Base-by-base conservation (phyloP, 2,113 vertebrate species). In the Apodemus speciosus region DNA sequence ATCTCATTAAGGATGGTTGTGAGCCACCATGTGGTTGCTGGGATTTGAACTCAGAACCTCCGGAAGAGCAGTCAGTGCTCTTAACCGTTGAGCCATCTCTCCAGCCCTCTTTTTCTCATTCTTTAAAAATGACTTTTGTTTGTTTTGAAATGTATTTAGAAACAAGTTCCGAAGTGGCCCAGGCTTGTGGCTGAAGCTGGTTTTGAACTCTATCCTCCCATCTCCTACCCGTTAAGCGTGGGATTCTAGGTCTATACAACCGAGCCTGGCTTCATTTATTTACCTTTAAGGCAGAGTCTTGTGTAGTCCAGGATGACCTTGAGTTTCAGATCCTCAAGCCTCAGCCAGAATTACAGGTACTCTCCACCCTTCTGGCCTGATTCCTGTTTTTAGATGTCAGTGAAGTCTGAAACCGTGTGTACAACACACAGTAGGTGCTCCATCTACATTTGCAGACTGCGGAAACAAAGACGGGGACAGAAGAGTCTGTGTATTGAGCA, bases 361-460 rank as follows among this genome's bases (percentile, higher is more conserved):
- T 8, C 60, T 13, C 38, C 8, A 1, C 58, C 58, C 58, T 32
- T 46, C 60, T 7, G 4, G 60, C 60, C 58, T 21, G 40, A 62
- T 32, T 64, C 62, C 32, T 66, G 16, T 46, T 35, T 49, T 21
- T 43, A 66, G 60, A 64, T 21, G 40, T 46, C 16, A 30, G 81
- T 46, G 40, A 14, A 43, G 40, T 46, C 46, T 84, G 81, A 64
- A 64, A 25, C 46, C 9, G 32, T 9, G 2, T 53, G 69, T 7
- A 23, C 11, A n/a, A 83, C 62, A 84, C 92, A 86, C 87, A 96
- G 95, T 93, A 94, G 95, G 96, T 0, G 18, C 72, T 80, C 81
- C 77, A 43, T 69, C 68, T 88, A 91, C 79, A 73, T 66, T 83
- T 85, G n/a, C 40, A 18, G 77, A n/a, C 40, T 46, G 85, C 84